These are phyloP conservation scores for Sminthurinus aureus DNA, from an alignment of 2,888 invertebrate genomes.

Conservation along the genomic window DNA sequence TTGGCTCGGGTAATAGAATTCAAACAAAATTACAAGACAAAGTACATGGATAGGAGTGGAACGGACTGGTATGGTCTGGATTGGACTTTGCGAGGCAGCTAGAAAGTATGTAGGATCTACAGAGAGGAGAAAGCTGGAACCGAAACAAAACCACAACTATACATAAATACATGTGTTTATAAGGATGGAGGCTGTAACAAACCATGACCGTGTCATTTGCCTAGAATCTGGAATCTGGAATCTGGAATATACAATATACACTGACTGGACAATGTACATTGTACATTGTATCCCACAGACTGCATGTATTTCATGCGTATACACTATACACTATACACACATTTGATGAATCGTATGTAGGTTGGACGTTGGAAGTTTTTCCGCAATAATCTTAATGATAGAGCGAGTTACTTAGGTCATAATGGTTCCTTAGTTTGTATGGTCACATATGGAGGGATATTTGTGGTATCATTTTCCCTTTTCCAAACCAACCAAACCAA, in stretches of 20 bases:
- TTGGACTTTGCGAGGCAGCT: too few species aligned
- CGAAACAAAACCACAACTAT: background rate
- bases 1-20: too few species aligned
- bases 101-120: too few species aligned
- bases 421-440: constrained; percentile 49
- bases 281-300: too few species aligned
- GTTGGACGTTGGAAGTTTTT: background rate
- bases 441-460: constrained; percentile 51
- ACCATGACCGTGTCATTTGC: background rate
- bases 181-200: background rate
- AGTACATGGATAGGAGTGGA: background rate
- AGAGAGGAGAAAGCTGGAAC: background rate
- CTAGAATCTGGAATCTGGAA: background rate
- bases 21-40: background rate
- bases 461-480: constrained; percentile 53
- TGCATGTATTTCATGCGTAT: background rate
- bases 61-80: too few species aligned
- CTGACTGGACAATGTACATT: background rate
- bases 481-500: constrained; percentile 30
- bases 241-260: background rate
- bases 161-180: too few species aligned
- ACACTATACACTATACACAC: too few species aligned
- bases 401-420: constrained; percentile 55
- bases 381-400: constrained; percentile 51
- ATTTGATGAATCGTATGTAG: background rate